Conservation (phyloP, 2,888 invertebrate genomes). For the Nasonia oneida region DNA sequence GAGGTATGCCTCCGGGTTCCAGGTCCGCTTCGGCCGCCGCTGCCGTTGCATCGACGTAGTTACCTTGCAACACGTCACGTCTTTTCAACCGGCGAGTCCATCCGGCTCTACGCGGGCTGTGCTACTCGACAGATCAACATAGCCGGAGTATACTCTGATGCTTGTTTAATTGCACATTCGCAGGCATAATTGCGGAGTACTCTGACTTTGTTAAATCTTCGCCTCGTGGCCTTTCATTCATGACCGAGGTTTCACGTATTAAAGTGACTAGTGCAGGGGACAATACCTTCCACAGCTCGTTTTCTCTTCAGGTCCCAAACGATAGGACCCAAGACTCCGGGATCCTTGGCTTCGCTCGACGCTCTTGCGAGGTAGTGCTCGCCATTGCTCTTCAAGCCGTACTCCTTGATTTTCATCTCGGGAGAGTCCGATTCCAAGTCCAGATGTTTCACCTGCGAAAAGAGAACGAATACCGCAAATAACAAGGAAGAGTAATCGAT, state of each 20-base stretch:
- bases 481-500: no score
- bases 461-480: not conserved
- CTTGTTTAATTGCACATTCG: not conserved
- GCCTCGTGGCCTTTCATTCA: no score
- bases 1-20: conserved; percentile 67
- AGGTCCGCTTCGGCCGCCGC: conserved; percentile 69
- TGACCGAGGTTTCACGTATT: no score
- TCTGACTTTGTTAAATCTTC: conserved; percentile 35
- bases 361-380: conserved; percentile 82
- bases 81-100: conserved; percentile 59
- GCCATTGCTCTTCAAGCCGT: conserved; percentile 65
- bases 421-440: conserved; percentile 74
- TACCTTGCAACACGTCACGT: conserved; percentile 58
- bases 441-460: conserved; percentile 71
- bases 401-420: conserved; percentile 65
- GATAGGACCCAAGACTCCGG: conserved; percentile 90
- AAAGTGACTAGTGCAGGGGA: no score
- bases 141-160: not conserved
- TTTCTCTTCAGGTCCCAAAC: conserved; percentile 91
- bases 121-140: not conserved
- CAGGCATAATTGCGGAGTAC: not conserved
- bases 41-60: conserved; percentile 64
- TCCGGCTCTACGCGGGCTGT: not conserved
- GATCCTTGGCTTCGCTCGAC: conserved; percentile 87
- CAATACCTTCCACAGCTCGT: conserved; percentile 75